Evolutionary conservation across 1,140 invertebrate species (phyloP), one percentile per base, ranked within the genome.

Genomic region (Meloidogyne exigua): DNA sequence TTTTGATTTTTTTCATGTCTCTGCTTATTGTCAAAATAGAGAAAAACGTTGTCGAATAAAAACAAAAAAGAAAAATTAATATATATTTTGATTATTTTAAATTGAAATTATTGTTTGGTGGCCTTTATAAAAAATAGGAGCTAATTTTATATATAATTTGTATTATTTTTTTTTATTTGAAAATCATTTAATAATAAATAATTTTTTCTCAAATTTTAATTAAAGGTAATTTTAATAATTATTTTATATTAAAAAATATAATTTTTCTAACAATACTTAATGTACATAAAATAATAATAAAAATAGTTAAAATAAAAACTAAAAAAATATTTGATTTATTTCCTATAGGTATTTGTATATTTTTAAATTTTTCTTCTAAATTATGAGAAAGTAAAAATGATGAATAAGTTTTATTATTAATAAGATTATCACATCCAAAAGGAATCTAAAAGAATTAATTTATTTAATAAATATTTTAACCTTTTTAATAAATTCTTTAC

Each of bases 1-100:
- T 39, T 80, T 77, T 76, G 82, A 84, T 68, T 84, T 84, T 68
- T 84, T 84, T 72, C 80, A 84, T 13, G 78, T 75, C 9, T 26
- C 71, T n/a, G 75, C 79, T n/a, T 83, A 84, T 67, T 84, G 82
- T 63, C 32, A 62, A 36, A 66, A 68, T 11, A 72, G 82, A 44
- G 39, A 65, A 39, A 49, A 70, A 28, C 44, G 71, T 18, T 84
- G 82, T 70, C 57, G 25, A 13, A 25, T 11, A 26, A 44, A 74
- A 74, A 57, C 49, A 57, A 57, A 57, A 57, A 57, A 57, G 49
- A 57, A 57, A n/a, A 57, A 57, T 57, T 57, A 21, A n/a, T 18
- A 18, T n/a, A 57, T 39, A 7, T 57, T 57, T 57, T n/a, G n/a
- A 57, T n/a, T 1, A 9, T 7, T 49, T 32, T 39, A 39, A 39